A percentile compares a stretch with the other conserved stretches of the same genome.
Evolutionary conservation across 2,113 vertebrate species (phyloP).

Genomic region (Neopipo cinnamomea): DNA sequence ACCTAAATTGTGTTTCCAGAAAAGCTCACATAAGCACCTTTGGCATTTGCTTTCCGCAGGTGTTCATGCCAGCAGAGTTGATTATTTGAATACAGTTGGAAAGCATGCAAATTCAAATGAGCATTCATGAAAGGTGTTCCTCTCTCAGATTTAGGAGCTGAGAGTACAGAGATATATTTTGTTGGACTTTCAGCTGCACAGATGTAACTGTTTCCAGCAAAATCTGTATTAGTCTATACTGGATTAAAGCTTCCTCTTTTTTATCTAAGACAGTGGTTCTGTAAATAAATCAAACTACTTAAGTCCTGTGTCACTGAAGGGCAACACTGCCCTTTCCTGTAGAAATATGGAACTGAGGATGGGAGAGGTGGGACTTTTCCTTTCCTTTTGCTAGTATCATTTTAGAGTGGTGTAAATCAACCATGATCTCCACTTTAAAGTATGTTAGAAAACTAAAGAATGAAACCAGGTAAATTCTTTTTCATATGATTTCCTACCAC

Average conservation of each 20-base stretch:
- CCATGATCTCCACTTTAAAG: neutral
- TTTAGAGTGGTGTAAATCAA: neutral
- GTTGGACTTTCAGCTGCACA: neutral
- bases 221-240: neutral
- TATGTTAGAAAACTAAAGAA: neutral
- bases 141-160: neutral
- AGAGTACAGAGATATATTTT: neutral
- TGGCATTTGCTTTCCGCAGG: neutral
- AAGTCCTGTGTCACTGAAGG: neutral
- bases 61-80: neutral
- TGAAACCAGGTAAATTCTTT: neutral
- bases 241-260: neutral
- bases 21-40: neutral
- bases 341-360: neutral
- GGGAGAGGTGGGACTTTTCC: neutral
- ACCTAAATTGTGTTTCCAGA: neutral
- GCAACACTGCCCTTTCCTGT: neutral
- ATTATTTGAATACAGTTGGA: conserved; percentile 10
- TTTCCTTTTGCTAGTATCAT: neutral
- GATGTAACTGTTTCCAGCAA: neutral
- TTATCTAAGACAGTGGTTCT: neutral
- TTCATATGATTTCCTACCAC: neutral
- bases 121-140: neutral
- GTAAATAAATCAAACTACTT: neutral
- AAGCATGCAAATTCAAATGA: conserved; percentile 5